These are phyloP conservation scores for Tetragnatha versicolor DNA, from an alignment of 1,140 invertebrate species.

Conservation along the genomic window DNA sequence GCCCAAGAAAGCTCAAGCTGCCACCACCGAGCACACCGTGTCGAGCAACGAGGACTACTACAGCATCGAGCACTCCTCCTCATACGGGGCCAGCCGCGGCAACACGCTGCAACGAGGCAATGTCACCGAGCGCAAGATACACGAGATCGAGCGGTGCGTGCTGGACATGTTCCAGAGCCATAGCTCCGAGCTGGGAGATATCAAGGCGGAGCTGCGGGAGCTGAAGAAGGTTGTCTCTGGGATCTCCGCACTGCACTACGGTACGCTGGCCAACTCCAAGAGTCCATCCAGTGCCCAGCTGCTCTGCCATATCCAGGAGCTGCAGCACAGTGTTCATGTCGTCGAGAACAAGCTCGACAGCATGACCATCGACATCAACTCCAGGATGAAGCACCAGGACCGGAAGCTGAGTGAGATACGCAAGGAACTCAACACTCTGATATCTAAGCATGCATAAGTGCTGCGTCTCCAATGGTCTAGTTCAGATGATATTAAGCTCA, in stretches of 20 bases:
- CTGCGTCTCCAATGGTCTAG: constrained; percentile 30
- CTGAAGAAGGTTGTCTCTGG: constrained; percentile 40
- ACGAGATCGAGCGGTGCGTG: constrained; percentile 48
- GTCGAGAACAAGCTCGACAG: constrained; percentile 51
- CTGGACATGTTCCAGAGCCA: constrained; percentile 45
- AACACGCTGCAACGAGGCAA: constrained; percentile 18
- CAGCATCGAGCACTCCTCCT: constrained; percentile 42
- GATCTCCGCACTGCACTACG: constrained; percentile 33
- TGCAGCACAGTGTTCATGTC: constrained; percentile 50
- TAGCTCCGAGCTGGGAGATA: constrained; percentile 35
- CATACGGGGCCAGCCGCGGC: constrained; percentile 27
- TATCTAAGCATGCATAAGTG: constrained; percentile 29
- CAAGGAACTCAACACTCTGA: constrained; percentile 44
- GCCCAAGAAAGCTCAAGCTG: constrained; percentile 35
- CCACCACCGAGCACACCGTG: too few relatives aligned
- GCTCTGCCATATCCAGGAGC: constrained; percentile 48
- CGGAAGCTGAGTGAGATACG: constrained; percentile 47
- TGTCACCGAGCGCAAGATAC: constrained; percentile 30
- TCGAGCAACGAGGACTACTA: constrained; percentile 55
- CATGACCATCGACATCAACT: constrained; percentile 49
- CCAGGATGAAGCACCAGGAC: constrained; percentile 48
- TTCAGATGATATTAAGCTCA: constrained; percentile 34
- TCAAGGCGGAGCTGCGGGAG: constrained; percentile 35
- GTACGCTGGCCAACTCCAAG: constrained; percentile 8
- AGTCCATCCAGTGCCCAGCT: constrained; percentile 43